These are phyloP conservation scores for Girardinichthys multiradiatus DNA, from an alignment of 2,113 vertebrate species.

Conservation along the genomic window DNA sequence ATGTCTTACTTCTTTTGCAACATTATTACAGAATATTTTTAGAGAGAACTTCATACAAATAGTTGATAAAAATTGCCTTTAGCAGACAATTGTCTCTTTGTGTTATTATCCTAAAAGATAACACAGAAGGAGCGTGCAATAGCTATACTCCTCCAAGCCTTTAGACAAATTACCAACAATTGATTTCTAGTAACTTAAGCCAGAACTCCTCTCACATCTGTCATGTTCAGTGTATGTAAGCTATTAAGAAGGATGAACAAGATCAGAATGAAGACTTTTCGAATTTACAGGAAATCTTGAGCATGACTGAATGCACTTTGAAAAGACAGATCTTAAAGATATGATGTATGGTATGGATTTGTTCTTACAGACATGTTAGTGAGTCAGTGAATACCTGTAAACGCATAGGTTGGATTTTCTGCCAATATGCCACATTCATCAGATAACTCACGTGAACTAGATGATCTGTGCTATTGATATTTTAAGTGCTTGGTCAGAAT, in stretches of 20 bases:
- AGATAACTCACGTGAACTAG: background rate
- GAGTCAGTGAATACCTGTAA: background rate
- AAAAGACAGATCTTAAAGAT: slow-evolving; percentile 15
- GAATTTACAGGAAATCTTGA: slow-evolving; percentile 1
- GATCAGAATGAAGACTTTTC: slow-evolving; percentile 5
- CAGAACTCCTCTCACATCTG: slow-evolving; percentile 35
- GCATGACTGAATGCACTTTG: slow-evolving; percentile 10
- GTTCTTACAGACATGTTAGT: background rate
- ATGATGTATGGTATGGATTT: slow-evolving; percentile 17
- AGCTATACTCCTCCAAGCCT: slow-evolving; percentile 5
- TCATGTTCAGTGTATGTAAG: slow-evolving; percentile 37
- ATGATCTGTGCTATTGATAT: slow-evolving; percentile 8
- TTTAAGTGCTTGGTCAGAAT: background rate
- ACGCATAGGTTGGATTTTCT: slow-evolving; percentile 4
- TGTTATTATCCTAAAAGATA: background rate
- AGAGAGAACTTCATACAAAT: background rate
- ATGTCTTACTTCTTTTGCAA: background rate
- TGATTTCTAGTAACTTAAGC: slow-evolving; percentile 48
- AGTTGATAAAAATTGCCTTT: background rate
- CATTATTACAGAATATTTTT: background rate
- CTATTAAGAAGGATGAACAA: slow-evolving; percentile 16
- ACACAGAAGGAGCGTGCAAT: background rate
- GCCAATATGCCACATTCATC: slow-evolving; percentile 2
- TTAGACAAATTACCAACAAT: slow-evolving; percentile 39
- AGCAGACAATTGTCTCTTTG: slow-evolving; percentile 20